phyloP scores from a whole-genome alignment of 2,113 vertebrate genomes.

The Plecturocebus donacophilus region DNA sequence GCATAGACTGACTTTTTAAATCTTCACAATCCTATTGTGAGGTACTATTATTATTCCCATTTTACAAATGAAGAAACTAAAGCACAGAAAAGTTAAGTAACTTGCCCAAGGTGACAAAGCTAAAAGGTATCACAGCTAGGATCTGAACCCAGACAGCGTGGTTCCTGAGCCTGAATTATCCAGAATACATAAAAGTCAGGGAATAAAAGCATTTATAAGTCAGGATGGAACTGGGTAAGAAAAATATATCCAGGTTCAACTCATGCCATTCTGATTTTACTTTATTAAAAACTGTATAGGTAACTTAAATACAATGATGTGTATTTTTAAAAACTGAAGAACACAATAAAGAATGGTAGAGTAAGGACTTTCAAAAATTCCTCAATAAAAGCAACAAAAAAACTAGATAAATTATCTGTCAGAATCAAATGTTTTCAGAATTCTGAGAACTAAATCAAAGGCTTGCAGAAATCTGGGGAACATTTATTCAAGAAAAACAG shows the following conservation, averaged over 20 bases:
- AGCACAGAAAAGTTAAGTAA: not conserved
- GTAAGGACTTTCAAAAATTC: not conserved
- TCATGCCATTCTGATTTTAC: conserved; percentile 6
- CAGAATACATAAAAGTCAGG: not conserved
- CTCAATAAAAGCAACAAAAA: not conserved
- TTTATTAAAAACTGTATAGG: not conserved
- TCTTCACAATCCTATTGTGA: not conserved
- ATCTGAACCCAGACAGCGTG: not conserved
- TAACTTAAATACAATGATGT: too few species aligned
- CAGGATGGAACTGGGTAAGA: not conserved
- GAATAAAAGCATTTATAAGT: not conserved
- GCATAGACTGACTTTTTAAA: not conserved
- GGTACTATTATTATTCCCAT: not conserved
- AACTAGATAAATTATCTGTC: not conserved
- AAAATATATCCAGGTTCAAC: conserved; percentile 19
- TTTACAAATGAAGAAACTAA: conserved; percentile 3
- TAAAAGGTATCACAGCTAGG: not conserved
- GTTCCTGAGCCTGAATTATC: conserved; percentile 30
- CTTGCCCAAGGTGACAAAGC: not conserved
- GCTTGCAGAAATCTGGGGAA: not conserved
- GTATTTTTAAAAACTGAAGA: not conserved
- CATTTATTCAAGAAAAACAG: not conserved
- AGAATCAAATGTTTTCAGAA: not conserved
- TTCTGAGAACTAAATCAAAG: not conserved
- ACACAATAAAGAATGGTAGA: not conserved